phyloP scores from a whole-genome alignment of 2,888 invertebrate genomes.

The Acanthosepion esculentum region DNA sequence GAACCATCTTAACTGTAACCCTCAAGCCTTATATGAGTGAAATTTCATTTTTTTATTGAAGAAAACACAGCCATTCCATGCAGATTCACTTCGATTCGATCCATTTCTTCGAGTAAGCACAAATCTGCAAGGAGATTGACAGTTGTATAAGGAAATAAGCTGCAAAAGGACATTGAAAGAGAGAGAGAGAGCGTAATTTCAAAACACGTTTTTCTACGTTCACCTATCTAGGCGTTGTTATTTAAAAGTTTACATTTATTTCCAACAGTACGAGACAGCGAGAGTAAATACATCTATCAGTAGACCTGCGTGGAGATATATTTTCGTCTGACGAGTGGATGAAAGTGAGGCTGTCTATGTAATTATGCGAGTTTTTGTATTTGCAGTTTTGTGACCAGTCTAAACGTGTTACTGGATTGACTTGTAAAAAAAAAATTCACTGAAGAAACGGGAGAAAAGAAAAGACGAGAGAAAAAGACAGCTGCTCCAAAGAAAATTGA shows the following conservation, averaged over 20 bases:
- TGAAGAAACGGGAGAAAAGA: neutral
- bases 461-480: neutral
- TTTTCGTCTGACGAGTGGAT: neutral
- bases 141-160: too few species aligned
- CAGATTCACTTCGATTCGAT: too few species aligned
- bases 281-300: neutral
- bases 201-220: neutral
- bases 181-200: too few species aligned
- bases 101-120: too few species aligned
- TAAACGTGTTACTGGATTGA: neutral
- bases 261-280: neutral
- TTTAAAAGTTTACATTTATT: neutral
- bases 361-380: neutral
- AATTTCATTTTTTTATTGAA: too few species aligned
- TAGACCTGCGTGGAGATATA: neutral
- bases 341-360: neutral
- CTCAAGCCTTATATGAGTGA: too few species aligned
- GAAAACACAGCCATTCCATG: too few species aligned
- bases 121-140: too few species aligned
- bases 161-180: too few species aligned
- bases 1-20: too few species aligned
- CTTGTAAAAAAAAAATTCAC: neutral
- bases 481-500: neutral
- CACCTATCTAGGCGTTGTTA: neutral
- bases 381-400: neutral